Evolutionary conservation across 2,888 invertebrate genomes (phyloP).

Genomic region (Selenia dentaria): DNA sequence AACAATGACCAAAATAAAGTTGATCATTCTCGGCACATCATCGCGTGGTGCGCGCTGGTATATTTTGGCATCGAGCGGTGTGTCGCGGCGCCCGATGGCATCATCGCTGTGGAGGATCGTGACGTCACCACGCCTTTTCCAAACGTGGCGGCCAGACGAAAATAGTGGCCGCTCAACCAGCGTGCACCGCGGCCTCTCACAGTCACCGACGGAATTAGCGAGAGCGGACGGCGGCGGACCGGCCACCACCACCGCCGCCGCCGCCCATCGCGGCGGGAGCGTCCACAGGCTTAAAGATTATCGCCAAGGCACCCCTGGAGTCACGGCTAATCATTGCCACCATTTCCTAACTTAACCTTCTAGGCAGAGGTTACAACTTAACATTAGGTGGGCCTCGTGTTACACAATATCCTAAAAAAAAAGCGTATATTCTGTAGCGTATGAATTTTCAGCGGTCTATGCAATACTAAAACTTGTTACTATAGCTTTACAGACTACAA

Average conservation of each 20-base stretch:
- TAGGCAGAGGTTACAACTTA: too few relatives aligned
- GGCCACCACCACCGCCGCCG: slow-evolving; percentile 42
- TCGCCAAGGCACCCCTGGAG: too few relatives aligned
- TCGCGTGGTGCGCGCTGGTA: slow-evolving; percentile 65
- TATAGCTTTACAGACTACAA: too few relatives aligned
- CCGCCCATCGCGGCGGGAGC: too few relatives aligned
- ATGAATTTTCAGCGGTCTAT: too few relatives aligned
- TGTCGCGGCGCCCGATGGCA: slow-evolving; percentile 80
- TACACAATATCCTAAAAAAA: too few relatives aligned
- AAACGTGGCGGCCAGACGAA: slow-evolving; percentile 84
- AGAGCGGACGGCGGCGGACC: slow-evolving; percentile 46
- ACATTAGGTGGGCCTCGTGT: too few relatives aligned
- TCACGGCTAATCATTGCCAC: too few relatives aligned
- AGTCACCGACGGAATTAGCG: slow-evolving; percentile 81
- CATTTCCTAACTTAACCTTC: too few relatives aligned
- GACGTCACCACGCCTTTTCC: slow-evolving; percentile 83
- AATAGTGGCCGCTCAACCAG: slow-evolving; percentile 79
- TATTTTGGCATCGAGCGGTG: slow-evolving; percentile 80
- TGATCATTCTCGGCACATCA: slow-evolving; percentile 54
- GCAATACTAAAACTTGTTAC: too few relatives aligned
- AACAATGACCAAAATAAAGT: slow-evolving; percentile 79
- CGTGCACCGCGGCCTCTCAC: slow-evolving; percentile 61
- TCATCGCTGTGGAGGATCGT: slow-evolving; percentile 80
- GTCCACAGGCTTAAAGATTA: slow-evolving; percentile 33
- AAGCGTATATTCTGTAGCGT: too few relatives aligned